Evolutionary conservation across 2,113 vertebrate genomes (phyloP), one percentile per base, ranked within the genome.

Genomic region (Butastur rufipennis): DNA sequence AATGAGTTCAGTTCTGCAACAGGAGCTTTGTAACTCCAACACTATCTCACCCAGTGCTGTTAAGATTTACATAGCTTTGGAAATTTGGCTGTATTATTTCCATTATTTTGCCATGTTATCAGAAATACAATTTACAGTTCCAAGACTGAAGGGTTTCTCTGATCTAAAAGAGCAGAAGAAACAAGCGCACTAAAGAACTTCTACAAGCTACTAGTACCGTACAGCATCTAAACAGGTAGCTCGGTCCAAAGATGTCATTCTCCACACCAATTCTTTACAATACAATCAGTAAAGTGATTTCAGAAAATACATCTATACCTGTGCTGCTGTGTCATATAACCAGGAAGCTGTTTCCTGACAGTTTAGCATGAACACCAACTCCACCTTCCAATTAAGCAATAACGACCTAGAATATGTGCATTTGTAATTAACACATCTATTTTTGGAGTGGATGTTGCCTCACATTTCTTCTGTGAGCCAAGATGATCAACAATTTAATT

Each of bases 31-130:
- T 5, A 32, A 16, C 47, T 17, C 45, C 68, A 27, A 0, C 2
- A 0, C 1, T 7, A 9, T 3, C 21, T 32, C 1, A 32, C 15
- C 43, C 18, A 9, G 27, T 0, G n/a, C 58, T 29, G 38, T 5
- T 6, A 7, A 42, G 5, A 9, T 0, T 17, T 5, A 29, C 7
- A 1, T 10, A n/a, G 53, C 62, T 62, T 6, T 13, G 67, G 80
- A 80, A 65, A 42, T 8, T 1, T 2, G 27, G 31, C 45, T 38
- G 27, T 32, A 43, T 29, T 5, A 3, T 0, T 10, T 26, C 63
- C 80, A 23, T 1, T 2, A 17, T 16, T 74, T 20, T 32, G 29
- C 73, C 50, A 5, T 6, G 17, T 20, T 29, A 45, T 1, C 1
- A 50, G 11, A 63, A 88, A 31, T 7, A 36, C 34, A 34, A 25